Evolutionary conservation across 2,797 vertebrate genomes (phyloP), one percentile per base, ranked within the genome.

Genomic region (Distichodus sexfasciatus): DNA sequence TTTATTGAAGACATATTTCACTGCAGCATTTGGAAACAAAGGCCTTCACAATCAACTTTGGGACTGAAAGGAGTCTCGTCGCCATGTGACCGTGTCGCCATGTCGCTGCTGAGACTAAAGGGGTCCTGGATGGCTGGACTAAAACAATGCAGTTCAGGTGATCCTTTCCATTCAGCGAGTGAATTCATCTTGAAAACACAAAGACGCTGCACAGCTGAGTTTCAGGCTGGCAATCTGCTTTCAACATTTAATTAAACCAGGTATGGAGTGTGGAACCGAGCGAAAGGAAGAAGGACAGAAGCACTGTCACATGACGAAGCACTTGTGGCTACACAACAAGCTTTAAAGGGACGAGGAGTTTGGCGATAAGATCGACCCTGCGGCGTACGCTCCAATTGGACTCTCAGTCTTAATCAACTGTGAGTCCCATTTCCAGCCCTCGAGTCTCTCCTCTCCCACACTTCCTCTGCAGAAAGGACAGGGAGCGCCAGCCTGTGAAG

Each of bases 361-460:
- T 40, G 14, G 19, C 24, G 57, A 65, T 73, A 68, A 62, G 66
- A 71, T 35, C 50, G 31, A 50, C 35, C 53, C 21, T 48, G 15
- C 50, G 64, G 7, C 12, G 17, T 44, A n/a, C 14, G 26, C 50
- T 41, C 66, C 59, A 48, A 66, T 74, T 74, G 59, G 68, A 60
- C 62, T 62, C 57, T 72, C 66, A 15, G 71, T 69, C 62, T 73
- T 70, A 75, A 77, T 72, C 69, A 75, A 54, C 48, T 24, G 36
- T 44, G 28, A 55, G 47, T 54, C 50, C 24, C 17, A 36, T 75
- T 15, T 50, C 19, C 57, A 65, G 26, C 23, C 43, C 24, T 43
- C 36, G n/a, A 21, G 21, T 35, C 29, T 8, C 1, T 8, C 15
- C 48, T 60, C 41, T 65, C 36, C 47, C 23, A 51, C 51, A 24